Evolutionary conservation across 2,797 vertebrate genomes (phyloP), one percentile per base, ranked within the genome.

Genomic region (Peromyscus attwateri): DNA sequence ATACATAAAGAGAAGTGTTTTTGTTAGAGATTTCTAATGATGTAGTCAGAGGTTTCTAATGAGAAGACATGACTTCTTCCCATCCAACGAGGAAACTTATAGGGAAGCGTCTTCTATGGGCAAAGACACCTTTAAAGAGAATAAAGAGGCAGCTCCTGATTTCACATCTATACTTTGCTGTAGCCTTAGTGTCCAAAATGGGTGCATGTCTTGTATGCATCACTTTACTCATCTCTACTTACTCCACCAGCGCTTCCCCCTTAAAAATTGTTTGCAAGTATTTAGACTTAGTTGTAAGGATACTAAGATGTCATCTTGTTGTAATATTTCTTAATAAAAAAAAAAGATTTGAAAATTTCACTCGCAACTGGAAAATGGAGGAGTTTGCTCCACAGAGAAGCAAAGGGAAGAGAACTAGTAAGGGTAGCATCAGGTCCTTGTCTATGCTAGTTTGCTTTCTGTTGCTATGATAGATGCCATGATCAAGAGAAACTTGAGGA

Each of bases 171-270:
- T 31, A 76, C 8, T 31, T 93, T 64, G 34, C 1, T 57, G 43
- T 46, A 17, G 46, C 62, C 21, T 87, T 64, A 40, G 4, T 37
- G 4, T 52, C 46, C n/a, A 84, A 76, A 87, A 19, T 37, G 49
- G n/a, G 12, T 49, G 6, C 40, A 55, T 17, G 34, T 43, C 19
- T 3, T 7, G 1, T 1, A 8, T 0, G 31, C 11, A 3, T 80
- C 77, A 46, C 0, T 89, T 82, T 84, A 49, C 52, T 64, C 60
- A 52, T 29, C 21, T 64, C 27, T 34, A 34, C 40, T 27, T 75
- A 25, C n/a, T 94, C 46, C 6, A 27, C 23, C 4, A 84, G 2
- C 14, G 3, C 66, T 85, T 23, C 8, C 29, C 68, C 64, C 34
- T 52, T 62, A 46, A 21, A 52, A 87, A 46, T 13, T 40, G 13